Conservation (phyloP, 1,140 invertebrate genomes). For the Nephila pilipes region DNA sequence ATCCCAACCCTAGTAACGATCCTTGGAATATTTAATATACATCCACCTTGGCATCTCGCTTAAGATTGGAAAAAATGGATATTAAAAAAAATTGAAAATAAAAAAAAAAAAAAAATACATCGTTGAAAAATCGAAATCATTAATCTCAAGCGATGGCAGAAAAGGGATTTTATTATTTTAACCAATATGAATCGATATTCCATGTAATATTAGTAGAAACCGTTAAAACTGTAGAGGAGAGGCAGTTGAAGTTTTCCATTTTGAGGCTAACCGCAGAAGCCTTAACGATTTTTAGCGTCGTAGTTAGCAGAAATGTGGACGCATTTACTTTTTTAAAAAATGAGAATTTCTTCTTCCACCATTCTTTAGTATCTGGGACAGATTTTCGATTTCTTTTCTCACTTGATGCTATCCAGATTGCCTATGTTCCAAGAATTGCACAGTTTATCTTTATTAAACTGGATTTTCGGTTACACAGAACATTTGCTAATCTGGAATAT, state of each 20-base stretch:
- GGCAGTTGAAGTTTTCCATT: background rate
- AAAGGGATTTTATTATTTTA: conserved; percentile 38
- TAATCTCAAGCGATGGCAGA: conserved; percentile 20
- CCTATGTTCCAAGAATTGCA: background rate
- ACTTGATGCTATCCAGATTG: background rate
- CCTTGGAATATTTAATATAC: conserved; percentile 62
- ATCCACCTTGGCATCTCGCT: background rate
- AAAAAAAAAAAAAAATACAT: background rate
- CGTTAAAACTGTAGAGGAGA: background rate
- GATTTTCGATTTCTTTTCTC: background rate
- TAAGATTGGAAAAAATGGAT: conserved; percentile 31
- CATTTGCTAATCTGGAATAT: too few species aligned
- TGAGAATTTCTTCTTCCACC: too few species aligned
- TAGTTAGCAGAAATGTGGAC: background rate
- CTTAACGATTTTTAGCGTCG: background rate
- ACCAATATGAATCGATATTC: conserved; percentile 55
- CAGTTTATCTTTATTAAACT: background rate
- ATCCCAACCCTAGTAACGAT: conserved; percentile 19
- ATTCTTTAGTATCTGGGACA: background rate
- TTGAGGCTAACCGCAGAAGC: background rate
- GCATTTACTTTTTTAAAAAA: background rate
- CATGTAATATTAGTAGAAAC: conserved; percentile 9
- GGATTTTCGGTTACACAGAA: too few species aligned
- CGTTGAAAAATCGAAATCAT: conserved; percentile 50
- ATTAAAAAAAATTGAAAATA: conserved; percentile 51